Base-by-base conservation (phyloP, 1,140 invertebrate genomes). In the Rhynchophorus ferrugineus region DNA sequence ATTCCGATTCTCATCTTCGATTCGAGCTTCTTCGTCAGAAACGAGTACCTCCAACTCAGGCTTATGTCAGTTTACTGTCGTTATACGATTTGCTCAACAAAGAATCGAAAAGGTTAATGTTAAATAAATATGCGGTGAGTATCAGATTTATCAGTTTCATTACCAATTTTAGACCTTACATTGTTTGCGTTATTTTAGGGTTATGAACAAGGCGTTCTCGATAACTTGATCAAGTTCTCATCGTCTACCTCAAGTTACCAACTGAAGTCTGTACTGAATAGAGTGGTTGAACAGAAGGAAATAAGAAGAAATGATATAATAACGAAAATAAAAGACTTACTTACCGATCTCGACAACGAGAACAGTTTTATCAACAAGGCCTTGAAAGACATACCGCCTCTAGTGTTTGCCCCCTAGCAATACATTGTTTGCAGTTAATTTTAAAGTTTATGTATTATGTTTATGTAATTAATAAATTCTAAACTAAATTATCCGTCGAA, bases 11-110 rank as follows among this genome's bases (percentile, higher is more conserved):
- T n/a, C 39, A 41, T 36, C 41, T 47, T 24, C 52, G 56, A 29
- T 49, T 36, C 5, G 43, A 54, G 20, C 36, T 61, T 8, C 20
- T 62, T 14, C 57, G 58, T 38, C 57, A 66, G 35, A 69, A 65
- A 33, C 58, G 51, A 42, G 43, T 53, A 22, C 67, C 67, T 2
- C 67, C 67, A 1, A 69, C 67, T 3, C 61, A 56, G n/a, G 68
- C 68, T 2, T 70, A 69, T 33, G 62, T 78, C 18, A 69, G 73
- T 16, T 58, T 79, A 33, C 47, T 78, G 22, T 62, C 76, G 7
- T 51, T 79, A 17, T 79, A 78, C 52, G 77, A 79, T 62, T 65
- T 74, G 1, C 55, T 79, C 14, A 78, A 75, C 58, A 73, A 76
- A 49, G 77, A 79, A 45, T 70, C 75, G 0, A 79, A 78, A 61